These are phyloP conservation scores for Neotoma lepida DNA, from an alignment of 2,113 vertebrate species.

Conservation along the genomic window DNA sequence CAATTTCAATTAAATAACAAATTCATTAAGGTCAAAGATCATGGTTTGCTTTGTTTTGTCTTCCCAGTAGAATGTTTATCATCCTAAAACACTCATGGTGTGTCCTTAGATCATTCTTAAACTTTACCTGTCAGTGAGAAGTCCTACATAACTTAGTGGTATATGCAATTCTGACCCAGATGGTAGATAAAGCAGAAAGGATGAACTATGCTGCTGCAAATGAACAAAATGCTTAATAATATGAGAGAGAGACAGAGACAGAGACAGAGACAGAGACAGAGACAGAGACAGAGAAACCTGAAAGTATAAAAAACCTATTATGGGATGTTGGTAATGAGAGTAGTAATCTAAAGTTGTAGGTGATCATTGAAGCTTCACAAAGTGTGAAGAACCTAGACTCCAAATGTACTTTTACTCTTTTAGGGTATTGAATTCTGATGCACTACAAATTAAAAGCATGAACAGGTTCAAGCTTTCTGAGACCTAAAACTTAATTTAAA, in stretches of 20 bases:
- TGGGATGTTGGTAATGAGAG: not conserved
- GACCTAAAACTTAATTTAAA: not conserved
- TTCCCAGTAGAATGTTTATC: not conserved
- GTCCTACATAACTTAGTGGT: not conserved
- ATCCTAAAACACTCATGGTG: not conserved
- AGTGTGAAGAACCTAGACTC: not conserved
- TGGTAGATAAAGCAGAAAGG: not conserved
- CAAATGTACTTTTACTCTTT: not conserved
- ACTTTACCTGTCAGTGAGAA: not conserved
- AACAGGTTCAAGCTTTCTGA: not conserved
- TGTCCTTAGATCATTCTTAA: not conserved
- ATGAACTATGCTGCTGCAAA: not conserved
- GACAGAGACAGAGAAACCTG: not conserved
- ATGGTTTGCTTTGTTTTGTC: conserved; percentile 31
- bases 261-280: too few relatives aligned
- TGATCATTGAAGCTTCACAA: not conserved
- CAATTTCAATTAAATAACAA: conserved; percentile 20
- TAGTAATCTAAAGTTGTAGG: not conserved
- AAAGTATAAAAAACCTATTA: not conserved
- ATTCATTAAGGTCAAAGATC: conserved; percentile 8
- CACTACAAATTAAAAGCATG: not conserved
- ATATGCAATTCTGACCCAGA: not conserved
- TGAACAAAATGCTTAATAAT: not conserved
- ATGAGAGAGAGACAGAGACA: too few relatives aligned
- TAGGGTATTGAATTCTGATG: not conserved